Conservation (phyloP, 1,140 invertebrate genomes). For the Drosophila ohnishii region DNA sequence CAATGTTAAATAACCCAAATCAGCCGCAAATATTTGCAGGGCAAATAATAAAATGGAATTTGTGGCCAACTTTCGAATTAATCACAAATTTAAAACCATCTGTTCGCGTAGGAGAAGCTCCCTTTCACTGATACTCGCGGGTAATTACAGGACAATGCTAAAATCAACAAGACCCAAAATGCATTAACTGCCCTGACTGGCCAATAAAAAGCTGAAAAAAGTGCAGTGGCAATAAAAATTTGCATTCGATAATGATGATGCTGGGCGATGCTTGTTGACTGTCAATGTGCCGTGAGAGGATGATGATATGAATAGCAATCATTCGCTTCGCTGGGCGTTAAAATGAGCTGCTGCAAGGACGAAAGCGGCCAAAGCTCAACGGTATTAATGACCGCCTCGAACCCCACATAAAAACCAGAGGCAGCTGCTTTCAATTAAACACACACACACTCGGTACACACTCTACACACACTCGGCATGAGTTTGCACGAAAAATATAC, state of each 20-base stretch:
- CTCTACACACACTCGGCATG: slow-evolving; percentile 30
- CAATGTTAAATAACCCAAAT: slow-evolving; percentile 32
- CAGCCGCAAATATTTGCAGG: slow-evolving; percentile 40
- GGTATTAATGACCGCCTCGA: slow-evolving; percentile 67
- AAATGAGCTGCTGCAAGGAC: slow-evolving; percentile 66
- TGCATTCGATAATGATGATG: slow-evolving; percentile 77
- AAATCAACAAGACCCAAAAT: slow-evolving; percentile 29
- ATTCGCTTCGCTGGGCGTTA: slow-evolving; percentile 70
- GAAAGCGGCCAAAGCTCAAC: slow-evolving; percentile 68
- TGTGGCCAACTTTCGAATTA: slow-evolving; percentile 10
- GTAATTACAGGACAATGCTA: slow-evolving; percentile 36
- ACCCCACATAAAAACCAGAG: slow-evolving; percentile 7
- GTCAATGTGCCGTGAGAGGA: slow-evolving; percentile 44
- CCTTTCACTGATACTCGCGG: slow-evolving; percentile 3
- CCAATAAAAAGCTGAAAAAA: slow-evolving; percentile 5
- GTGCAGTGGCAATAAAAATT: slow-evolving; percentile 56
- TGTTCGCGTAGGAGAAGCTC: slow-evolving; percentile 6
- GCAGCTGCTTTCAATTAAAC: slow-evolving; percentile 63
- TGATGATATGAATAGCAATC: slow-evolving; percentile 75
- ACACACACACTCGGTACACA: slow-evolving; percentile 37
- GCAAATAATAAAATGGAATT: slow-evolving; percentile 35
- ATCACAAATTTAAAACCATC: slow-evolving; percentile 8
- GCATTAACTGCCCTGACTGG: slow-evolving; percentile 33
- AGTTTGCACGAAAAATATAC: slow-evolving; percentile 76
- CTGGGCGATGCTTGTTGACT: slow-evolving; percentile 50